Percentiles rank a stretch among this genome's conserved stretches.
phyloP scores from a whole-genome alignment of 1,140 invertebrate species.

The Hyphantria cunea region DNA sequence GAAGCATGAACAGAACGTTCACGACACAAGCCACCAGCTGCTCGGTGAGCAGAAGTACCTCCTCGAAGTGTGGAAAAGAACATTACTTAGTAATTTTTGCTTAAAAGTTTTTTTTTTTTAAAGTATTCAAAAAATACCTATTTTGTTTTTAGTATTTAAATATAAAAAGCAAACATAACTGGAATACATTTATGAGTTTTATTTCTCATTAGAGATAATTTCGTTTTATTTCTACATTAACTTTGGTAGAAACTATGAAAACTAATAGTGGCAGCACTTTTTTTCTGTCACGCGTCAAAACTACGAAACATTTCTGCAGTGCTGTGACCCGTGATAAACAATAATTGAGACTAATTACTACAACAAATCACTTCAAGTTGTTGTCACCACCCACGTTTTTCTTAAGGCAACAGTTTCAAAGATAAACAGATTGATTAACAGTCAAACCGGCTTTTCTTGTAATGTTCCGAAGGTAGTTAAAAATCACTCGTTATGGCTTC shows the following conservation, averaged over 20 bases:
- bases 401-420: constrained; percentile 5
- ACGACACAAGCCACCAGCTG: too few relatives aligned
- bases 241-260: constrained; percentile 3
- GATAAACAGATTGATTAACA: constrained; percentile 8
- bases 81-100: too few relatives aligned
- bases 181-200: too few relatives aligned
- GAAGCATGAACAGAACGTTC: too few relatives aligned
- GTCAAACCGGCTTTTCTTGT: constrained; percentile 41
- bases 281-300: constrained; percentile 37
- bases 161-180: too few relatives aligned
- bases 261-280: constrained; percentile 7
- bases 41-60: too few relatives aligned
- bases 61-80: too few relatives aligned
- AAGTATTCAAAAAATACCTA: too few relatives aligned
- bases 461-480: constrained; percentile 46
- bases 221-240: too few relatives aligned
- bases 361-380: constrained; percentile 27
- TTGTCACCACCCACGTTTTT: constrained; percentile 11
- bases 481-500: constrained; percentile 59
- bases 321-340: constrained; percentile 30
- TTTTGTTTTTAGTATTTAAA: too few relatives aligned
- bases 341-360: constrained; percentile 31
- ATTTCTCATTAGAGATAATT: too few relatives aligned
- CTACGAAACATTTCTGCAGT: constrained; percentile 26
- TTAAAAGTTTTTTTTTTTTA: too few relatives aligned